Evolutionary conservation across 2,888 invertebrate genomes (phyloP), one percentile per base, ranked within the genome.

Genomic region (Phrixothrix hirtus): DNA sequence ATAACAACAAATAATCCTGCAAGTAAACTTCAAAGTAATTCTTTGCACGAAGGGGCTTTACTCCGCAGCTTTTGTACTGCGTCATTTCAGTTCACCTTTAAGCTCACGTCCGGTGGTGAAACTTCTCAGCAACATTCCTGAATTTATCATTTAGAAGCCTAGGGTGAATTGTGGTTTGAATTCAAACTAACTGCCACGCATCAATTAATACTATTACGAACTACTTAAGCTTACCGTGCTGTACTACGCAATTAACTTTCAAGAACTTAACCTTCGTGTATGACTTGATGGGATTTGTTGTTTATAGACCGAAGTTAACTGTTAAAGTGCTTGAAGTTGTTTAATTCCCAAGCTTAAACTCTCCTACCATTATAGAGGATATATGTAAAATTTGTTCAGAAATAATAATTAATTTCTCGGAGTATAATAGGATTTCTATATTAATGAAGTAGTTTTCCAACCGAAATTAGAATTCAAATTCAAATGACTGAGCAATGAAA

Each of bases 31-130:
- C 55, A 53, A 60, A 60, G 59, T 60, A 60, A 60, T 60, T 60
- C 60, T 58, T 60, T 53, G 60, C 60, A 60, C 60, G 60, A 49
- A 49, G 56, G 42, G 54, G 60, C 60, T 58, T 60, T 56, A 58
- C 53, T 56, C 46, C 37, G 55, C 49, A 60, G 60, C 60, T 60
- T 60, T 60, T 55, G 58, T 54, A 48, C 37, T 57, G 55, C 59
- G 57, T 59, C 55, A 57, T 48, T 57, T 52, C 32, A 54, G 55
- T 58, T 58, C 55, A 54, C 49, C 55, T 55, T 53, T 56, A 58
- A 56, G 56, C 58, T 58, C 60, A 58, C 56, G 58, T 58, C 60
- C 60, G 60, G 58, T 51, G 46, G 42, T 38, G 41, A 57, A 57
- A 55, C 49, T 58, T 58, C 55, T 48, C 50, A 32, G 48, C 58